Evolutionary conservation across 2,888 invertebrate genomes (phyloP).

Genomic region (Alsophila aescularia): DNA sequence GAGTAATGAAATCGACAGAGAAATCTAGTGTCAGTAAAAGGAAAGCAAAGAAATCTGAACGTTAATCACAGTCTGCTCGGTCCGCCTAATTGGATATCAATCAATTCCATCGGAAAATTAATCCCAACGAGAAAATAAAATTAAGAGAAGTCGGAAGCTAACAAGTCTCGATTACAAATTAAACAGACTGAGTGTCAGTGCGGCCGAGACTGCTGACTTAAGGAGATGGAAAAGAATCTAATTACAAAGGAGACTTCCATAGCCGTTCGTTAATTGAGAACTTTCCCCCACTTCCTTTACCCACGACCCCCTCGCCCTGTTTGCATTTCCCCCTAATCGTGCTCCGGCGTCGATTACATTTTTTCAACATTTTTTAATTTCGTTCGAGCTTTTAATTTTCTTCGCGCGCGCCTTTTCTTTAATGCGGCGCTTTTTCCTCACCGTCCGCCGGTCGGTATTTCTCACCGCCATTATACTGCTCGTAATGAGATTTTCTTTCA

Average conservation of each 20-base stretch:
- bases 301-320: slow-evolving; percentile 52
- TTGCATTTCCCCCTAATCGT: slow-evolving; percentile 76
- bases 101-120: slow-evolving; percentile 60
- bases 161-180: slow-evolving; percentile 84
- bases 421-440: slow-evolving; percentile 66
- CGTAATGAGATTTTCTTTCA: slow-evolving; percentile 85
- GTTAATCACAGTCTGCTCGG: slow-evolving; percentile 43
- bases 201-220: slow-evolving; percentile 72
- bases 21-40: slow-evolving; percentile 32
- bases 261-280: slow-evolving; percentile 81
- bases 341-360: slow-evolving; percentile 81
- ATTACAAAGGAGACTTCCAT: slow-evolving; percentile 77
- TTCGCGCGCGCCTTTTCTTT: slow-evolving; percentile 79
- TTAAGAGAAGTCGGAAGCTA: slow-evolving; percentile 75
- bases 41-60: slow-evolving; percentile 45
- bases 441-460: slow-evolving; percentile 61
- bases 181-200: slow-evolving; percentile 76
- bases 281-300: slow-evolving; percentile 52
- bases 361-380: slow-evolving; percentile 83
- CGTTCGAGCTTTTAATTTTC: slow-evolving; percentile 83
- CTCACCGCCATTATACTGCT: slow-evolving; percentile 81
- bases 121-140: slow-evolving; percentile 67
- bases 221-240: slow-evolving; percentile 82
- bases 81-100: slow-evolving; percentile 66
- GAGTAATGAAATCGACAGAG: slow-evolving; percentile 29